Evolutionary conservation across 2,113 vertebrate species (phyloP).

Genomic region (Dasypus novemcinctus): DNA sequence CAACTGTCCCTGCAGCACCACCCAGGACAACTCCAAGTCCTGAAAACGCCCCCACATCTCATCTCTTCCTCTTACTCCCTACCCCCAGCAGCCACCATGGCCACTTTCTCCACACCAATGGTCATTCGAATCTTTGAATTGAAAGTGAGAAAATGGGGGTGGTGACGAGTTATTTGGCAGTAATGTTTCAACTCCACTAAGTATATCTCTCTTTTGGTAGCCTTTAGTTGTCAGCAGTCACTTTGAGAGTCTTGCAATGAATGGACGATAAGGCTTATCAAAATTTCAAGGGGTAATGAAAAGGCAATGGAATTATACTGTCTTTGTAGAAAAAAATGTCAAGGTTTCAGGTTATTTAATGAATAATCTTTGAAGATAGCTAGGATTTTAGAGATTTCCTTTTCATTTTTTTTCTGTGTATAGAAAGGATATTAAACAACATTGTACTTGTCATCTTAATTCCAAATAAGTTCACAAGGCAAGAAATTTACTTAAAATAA

Average conservation of each 20-base stretch:
- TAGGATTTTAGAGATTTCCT: not conserved
- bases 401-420: not conserved
- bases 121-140: not conserved
- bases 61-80: too few relatives aligned
- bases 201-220: not conserved
- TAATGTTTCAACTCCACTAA: not conserved
- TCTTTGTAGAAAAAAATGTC: not conserved
- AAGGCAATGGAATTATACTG: not conserved
- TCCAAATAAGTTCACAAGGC: not conserved
- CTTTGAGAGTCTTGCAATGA: not conserved
- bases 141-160: constrained; percentile 26
- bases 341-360: not conserved
- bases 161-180: not conserved
- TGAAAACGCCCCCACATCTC: too few relatives aligned
- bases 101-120: too few relatives aligned
- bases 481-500: constrained; percentile 21
- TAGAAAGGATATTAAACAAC: not conserved
- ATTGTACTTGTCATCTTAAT: constrained; percentile 31
- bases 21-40: too few relatives aligned
- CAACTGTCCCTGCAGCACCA: too few relatives aligned
- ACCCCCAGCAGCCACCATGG: too few relatives aligned
- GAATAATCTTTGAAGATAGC: not conserved
- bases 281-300: constrained; percentile 20
- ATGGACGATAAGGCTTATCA: not conserved
- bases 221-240: not conserved